Evolutionary conservation across 2,113 vertebrate species (phyloP).

Genomic region (Phyllostomus discolor): DNA sequence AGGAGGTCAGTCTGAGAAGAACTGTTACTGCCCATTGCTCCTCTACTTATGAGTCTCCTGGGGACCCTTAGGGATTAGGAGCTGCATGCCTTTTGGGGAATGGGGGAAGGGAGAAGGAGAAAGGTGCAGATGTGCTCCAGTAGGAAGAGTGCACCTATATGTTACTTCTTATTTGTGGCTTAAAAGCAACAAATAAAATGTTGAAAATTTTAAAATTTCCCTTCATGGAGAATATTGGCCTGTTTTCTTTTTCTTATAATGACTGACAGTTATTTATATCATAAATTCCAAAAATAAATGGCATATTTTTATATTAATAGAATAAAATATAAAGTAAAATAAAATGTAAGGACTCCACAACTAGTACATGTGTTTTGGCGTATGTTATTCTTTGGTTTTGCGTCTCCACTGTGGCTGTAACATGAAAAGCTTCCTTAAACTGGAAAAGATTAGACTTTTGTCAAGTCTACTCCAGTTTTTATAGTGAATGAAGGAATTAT

Average conservation of each 20-base stretch:
- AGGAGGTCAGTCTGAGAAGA: too few species aligned
- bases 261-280: neutral
- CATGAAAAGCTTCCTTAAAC: neutral
- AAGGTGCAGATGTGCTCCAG: too few species aligned
- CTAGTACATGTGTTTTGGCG: neutral
- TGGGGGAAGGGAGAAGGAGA: too few species aligned
- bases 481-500: neutral
- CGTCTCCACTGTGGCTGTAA: neutral
- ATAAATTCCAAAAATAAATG: neutral
- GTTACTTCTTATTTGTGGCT: neutral
- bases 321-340: neutral
- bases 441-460: neutral
- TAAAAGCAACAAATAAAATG: neutral
- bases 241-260: neutral
- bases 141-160: neutral
- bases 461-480: neutral
- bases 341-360: neutral
- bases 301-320: neutral
- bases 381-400: neutral
- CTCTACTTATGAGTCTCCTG: too few species aligned
- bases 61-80: too few species aligned
- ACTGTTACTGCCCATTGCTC: too few species aligned
- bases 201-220: neutral
- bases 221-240: neutral
- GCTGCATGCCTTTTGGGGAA: too few species aligned